These are phyloP conservation scores for Aphodius sticticus DNA, from an alignment of 2,888 invertebrate species.

Conservation along the genomic window DNA sequence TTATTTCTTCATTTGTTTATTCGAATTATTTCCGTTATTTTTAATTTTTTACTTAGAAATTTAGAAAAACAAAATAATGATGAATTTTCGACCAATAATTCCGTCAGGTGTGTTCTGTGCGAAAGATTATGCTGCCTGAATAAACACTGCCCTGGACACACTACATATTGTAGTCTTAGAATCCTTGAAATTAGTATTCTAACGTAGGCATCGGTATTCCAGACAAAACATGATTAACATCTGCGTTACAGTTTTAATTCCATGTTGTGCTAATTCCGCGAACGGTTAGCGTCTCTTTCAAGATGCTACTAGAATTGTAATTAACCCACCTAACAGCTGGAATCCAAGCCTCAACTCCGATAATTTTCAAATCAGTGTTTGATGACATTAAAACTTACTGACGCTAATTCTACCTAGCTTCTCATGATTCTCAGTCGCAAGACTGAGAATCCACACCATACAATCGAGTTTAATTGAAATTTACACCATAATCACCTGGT, in stretches of 20 bases:
- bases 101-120: no score
- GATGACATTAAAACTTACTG: neutral
- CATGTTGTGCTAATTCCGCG: neutral
- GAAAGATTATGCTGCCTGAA: no score
- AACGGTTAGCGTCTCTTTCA: neutral
- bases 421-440: no score
- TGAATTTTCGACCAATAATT: no score
- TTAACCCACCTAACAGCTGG: neutral
- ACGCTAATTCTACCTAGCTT: no score
- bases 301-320: neutral
- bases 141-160: no score
- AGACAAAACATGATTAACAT: constrained; percentile 4
- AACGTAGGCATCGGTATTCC: neutral
- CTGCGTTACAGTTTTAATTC: neutral
- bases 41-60: no score
- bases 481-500: neutral
- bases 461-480: neutral
- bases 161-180: no score
- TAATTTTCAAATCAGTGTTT: neutral
- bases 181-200: neutral
- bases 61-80: no score
- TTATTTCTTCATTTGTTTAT: no score
- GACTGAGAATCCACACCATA: neutral
- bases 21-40: no score
- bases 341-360: neutral